A percentile compares a stretch with the other conserved stretches of the same genome.
These are phyloP conservation scores for Labia minor DNA, from an alignment of 2,888 invertebrate species.

Conservation along the genomic window DNA sequence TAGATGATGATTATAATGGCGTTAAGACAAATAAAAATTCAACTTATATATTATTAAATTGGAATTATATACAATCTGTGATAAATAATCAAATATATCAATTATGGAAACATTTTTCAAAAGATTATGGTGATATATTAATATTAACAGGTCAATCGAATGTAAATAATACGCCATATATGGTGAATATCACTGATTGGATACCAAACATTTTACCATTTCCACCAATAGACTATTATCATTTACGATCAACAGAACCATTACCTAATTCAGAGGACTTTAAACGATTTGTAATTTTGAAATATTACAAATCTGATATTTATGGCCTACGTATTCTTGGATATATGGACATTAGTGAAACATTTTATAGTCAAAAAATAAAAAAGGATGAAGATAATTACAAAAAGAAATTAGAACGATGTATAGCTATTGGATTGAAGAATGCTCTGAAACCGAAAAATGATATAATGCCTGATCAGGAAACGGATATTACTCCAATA, in stretches of 20 bases:
- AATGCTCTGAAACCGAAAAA: neutral
- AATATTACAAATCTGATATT: neutral
- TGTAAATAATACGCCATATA: neutral
- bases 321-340: neutral
- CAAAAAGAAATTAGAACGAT: neutral
- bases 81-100: neutral
- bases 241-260: neutral
- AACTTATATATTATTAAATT: neutral
- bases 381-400: neutral
- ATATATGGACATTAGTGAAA: neutral
- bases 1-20: too few relatives aligned
- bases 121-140: neutral
- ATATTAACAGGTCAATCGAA: neutral
- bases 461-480: too few relatives aligned
- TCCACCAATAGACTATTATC: neutral
- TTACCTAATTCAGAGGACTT: too few relatives aligned
- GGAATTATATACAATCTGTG: neutral
- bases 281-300: neutral
- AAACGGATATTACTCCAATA: too few relatives aligned
- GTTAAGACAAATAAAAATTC: too few relatives aligned
- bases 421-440: neutral
- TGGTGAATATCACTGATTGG: neutral
- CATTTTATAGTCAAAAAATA: neutral
- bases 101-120: neutral
- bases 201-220: neutral